These are phyloP conservation scores for Nephrotoma guestfalica DNA, from an alignment of 2,888 invertebrate genomes.

Conservation along the genomic window DNA sequence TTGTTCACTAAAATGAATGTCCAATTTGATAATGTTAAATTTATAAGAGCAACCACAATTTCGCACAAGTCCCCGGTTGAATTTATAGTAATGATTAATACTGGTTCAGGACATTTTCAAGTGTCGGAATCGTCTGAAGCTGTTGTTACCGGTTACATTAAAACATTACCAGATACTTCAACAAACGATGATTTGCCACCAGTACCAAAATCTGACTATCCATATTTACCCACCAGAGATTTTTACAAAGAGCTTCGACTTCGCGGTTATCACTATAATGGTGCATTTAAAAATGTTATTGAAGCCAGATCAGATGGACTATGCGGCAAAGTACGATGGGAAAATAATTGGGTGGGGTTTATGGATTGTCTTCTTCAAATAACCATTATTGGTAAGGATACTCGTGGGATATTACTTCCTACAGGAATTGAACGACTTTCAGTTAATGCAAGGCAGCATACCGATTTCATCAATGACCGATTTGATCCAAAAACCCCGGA, in stretches of 20 bases:
- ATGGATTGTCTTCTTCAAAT: slow-evolving; percentile 83
- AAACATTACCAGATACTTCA: slow-evolving; percentile 34
- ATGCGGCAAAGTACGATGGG: slow-evolving; percentile 41
- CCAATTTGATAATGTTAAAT: slow-evolving; percentile 67
- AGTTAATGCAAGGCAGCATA: slow-evolving; percentile 51
- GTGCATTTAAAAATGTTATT: slow-evolving; percentile 23
- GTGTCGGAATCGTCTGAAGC: slow-evolving; percentile 53
- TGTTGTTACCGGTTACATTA: slow-evolving; percentile 55
- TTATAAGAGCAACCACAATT: slow-evolving; percentile 69
- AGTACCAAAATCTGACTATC: slow-evolving; percentile 18
- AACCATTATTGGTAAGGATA: slow-evolving; percentile 52
- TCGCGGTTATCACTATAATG: slow-evolving; percentile 49
- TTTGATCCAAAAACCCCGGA: slow-evolving; percentile 20
- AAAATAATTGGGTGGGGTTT: slow-evolving; percentile 75
- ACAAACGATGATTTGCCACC: slow-evolving; percentile 13
- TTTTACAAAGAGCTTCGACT: slow-evolving; percentile 56
- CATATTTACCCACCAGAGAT: slow-evolving; percentile 41
- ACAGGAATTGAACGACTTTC: slow-evolving; percentile 55
- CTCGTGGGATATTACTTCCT: slow-evolving; percentile 57
- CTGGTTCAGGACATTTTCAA: slow-evolving; percentile 44
- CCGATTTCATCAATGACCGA: slow-evolving; percentile 29
- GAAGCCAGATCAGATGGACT: slow-evolving; percentile 26
- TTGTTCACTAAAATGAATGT: neutral
- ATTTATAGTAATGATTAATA: slow-evolving; percentile 41
- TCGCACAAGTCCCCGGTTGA: slow-evolving; percentile 41